Percentiles rank a stretch among this genome's conserved stretches.
Evolutionary conservation across 2,797 vertebrate genomes (phyloP).

Genomic region (Euphonia xanthogaster): DNA sequence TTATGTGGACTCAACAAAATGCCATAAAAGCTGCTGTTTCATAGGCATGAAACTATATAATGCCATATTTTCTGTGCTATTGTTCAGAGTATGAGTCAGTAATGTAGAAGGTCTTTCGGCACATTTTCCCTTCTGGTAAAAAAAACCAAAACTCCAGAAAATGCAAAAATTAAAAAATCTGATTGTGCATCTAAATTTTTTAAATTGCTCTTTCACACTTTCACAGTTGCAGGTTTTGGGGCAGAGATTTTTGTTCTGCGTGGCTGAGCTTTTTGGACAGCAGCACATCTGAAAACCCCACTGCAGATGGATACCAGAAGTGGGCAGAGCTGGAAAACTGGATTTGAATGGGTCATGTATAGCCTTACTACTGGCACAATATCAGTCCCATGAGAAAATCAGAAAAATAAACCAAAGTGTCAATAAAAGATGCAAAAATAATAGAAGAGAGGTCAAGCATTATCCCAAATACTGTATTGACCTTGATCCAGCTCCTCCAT

Average conservation of each 20-base stretch:
- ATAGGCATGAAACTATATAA: not conserved
- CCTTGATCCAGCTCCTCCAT: not conserved
- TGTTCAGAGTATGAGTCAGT: not conserved
- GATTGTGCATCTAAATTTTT: not conserved
- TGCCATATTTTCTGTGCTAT: not conserved
- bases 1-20: slow-evolving; percentile 14
- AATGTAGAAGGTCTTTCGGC: not conserved
- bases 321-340: not conserved
- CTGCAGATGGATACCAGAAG: not conserved
- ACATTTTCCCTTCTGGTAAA: not conserved
- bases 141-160: not conserved
- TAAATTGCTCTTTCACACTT: not conserved
- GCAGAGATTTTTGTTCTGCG: not conserved
- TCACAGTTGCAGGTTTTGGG: not conserved
- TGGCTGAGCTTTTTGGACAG: not conserved
- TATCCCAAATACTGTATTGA: not conserved
- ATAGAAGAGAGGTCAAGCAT: not conserved
- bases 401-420: not conserved
- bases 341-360: not conserved
- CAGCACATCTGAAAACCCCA: not conserved
- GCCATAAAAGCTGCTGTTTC: not conserved
- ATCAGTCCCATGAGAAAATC: not conserved
- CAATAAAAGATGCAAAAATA: not conserved
- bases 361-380: not conserved
- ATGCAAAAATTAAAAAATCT: not conserved